Percentiles rank a stretch among this genome's conserved stretches.
These are phyloP conservation scores for Pseudotriccus pelzelni DNA, from an alignment of 2,797 vertebrate species.

Conservation along the genomic window DNA sequence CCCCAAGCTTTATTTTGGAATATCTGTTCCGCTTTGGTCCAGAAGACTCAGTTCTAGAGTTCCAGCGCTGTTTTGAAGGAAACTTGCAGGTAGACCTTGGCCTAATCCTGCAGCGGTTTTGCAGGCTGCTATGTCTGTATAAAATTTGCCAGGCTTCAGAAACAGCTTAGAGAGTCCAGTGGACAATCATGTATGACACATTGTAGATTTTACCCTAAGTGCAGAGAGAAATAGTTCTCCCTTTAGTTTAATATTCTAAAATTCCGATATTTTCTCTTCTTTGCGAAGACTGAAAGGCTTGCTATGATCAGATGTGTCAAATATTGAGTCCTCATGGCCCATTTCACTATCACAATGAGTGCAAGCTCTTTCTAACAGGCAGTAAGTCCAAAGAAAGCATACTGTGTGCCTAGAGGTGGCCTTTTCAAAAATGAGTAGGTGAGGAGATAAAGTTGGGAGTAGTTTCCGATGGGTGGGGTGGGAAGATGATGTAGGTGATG, in stretches of 20 bases:
- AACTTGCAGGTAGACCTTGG: not conserved
- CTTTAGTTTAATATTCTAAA: not conserved
- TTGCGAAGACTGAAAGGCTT: not conserved
- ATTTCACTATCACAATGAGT: not conserved
- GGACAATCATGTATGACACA: not conserved
- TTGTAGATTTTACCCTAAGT: not conserved
- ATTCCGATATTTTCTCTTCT: not conserved
- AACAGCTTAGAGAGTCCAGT: not conserved
- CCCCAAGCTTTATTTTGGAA: not conserved
- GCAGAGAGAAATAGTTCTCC: not conserved
- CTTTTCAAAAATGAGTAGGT: not conserved
- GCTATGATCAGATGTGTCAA: not conserved
- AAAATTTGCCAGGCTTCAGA: not conserved
- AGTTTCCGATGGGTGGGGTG: not conserved
- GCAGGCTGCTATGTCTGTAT: not conserved
- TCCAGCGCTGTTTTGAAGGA: not conserved
- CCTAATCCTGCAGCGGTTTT: not conserved
- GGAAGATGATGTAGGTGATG: not conserved
- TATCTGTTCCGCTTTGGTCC: not conserved
- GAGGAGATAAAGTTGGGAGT: not conserved
- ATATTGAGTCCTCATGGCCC: not conserved
- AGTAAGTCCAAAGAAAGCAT: not conserved
- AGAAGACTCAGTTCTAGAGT: not conserved
- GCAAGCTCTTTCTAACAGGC: not conserved
- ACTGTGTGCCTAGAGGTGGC: accelerated